These are phyloP conservation scores for Drosophila greeni DNA, from an alignment of 2,888 invertebrate genomes.

Conservation along the genomic window DNA sequence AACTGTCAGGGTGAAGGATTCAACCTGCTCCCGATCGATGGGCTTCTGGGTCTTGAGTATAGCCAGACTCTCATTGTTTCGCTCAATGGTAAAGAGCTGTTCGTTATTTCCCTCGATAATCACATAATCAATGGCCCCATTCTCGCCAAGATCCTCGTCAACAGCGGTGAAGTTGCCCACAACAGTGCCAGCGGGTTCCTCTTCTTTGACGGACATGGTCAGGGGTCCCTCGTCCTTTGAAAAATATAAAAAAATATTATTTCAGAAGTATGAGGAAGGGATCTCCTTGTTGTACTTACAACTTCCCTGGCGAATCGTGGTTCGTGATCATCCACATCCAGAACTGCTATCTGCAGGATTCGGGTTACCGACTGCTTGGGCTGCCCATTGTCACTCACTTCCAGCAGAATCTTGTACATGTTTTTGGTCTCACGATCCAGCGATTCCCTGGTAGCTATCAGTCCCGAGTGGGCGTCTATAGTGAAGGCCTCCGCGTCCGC, in stretches of 20 bases:
- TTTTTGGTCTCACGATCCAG: conserved; percentile 88
- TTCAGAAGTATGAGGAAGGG: accelerated
- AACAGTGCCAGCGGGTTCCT: conserved; percentile 83
- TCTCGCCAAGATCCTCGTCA: conserved; percentile 87
- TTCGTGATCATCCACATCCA: conserved; percentile 89
- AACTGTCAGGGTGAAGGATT: conserved; percentile 82
- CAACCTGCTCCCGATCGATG: conserved; percentile 83
- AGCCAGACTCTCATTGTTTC: conserved; percentile 84
- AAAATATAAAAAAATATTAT: background rate
- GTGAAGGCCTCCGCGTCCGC: conserved; percentile 82
- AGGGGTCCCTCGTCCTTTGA: conserved; percentile 83
- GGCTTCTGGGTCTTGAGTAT: conserved; percentile 82
- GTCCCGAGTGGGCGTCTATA: conserved; percentile 84
- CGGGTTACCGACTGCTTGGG: conserved; percentile 87
- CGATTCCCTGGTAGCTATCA: conserved; percentile 84
- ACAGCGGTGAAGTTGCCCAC: conserved; percentile 85
- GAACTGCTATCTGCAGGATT: conserved; percentile 84
- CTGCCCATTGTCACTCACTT: conserved; percentile 88
- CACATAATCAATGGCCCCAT: conserved; percentile 86
- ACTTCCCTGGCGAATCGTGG: conserved; percentile 85
- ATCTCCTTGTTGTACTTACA: conserved; percentile 79
- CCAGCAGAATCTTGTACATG: conserved; percentile 86
- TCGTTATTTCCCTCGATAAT: conserved; percentile 87
- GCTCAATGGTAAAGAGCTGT: conserved; percentile 82
- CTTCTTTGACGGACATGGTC: conserved; percentile 83